Conservation (phyloP, 2,797 vertebrate genomes). For the Acomys russatus region DNA sequence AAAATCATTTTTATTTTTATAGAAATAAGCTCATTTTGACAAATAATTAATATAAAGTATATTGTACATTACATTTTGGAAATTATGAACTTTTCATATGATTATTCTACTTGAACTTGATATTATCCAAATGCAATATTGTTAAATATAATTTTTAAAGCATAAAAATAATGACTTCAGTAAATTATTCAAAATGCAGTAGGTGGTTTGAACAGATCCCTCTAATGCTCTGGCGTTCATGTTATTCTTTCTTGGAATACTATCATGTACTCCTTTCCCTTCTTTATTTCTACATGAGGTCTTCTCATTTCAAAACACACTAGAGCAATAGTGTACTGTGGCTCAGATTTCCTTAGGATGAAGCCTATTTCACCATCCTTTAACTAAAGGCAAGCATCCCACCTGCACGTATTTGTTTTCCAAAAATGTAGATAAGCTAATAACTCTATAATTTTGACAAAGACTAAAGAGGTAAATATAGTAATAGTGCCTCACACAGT, state of each 20-base stretch:
- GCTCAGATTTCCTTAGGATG: not conserved
- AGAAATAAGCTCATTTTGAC: not conserved
- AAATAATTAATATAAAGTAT: not conserved
- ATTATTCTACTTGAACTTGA: not conserved
- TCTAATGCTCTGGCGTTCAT: not conserved
- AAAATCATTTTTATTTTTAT: not conserved
- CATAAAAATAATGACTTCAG: not conserved
- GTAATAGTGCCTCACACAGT: not conserved
- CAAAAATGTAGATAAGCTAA: not conserved
- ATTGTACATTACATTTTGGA: not conserved
- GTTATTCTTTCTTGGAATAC: not conserved
- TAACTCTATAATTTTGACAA: not conserved
- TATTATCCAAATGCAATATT: not conserved
- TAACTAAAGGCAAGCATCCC: not conserved
- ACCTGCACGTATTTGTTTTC: not conserved
- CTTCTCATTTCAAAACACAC: not conserved
- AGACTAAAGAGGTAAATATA: not conserved
- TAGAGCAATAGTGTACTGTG: not conserved
- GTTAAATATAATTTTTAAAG: constrained; percentile 32
- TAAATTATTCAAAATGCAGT: not conserved
- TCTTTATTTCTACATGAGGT: not conserved
- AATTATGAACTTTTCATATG: not conserved
- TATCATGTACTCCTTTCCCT: not conserved
- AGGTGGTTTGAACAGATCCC: not conserved
- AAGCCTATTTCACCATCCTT: not conserved